These are phyloP conservation scores for Galemys pyrenaicus DNA, from an alignment of 2,113 vertebrate genomes.

Conservation along the genomic window DNA sequence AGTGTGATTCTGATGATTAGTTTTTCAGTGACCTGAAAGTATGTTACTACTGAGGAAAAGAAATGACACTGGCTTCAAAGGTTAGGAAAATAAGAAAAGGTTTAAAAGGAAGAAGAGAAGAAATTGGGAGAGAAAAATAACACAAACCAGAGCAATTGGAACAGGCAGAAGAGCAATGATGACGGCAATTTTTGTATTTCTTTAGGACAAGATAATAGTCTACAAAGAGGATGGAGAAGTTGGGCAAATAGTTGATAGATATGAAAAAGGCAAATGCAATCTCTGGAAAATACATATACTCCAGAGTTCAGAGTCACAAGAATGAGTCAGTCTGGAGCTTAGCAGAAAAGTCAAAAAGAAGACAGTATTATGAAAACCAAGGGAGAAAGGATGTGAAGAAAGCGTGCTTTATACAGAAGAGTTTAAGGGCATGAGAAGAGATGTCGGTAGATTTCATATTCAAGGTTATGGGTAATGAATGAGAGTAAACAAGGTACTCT, in stretches of 20 bases:
- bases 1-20: background rate
- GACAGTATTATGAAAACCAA: background rate
- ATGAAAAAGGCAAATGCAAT: background rate
- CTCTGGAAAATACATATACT: background rate
- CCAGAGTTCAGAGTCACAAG: constrained; percentile 3
- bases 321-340: background rate
- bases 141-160: background rate
- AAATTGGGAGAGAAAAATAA: background rate
- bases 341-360: background rate
- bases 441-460: background rate
- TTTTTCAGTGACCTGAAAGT: background rate
- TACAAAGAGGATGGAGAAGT: background rate
- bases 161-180: background rate
- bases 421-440: background rate
- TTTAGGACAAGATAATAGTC: background rate
- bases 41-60: background rate
- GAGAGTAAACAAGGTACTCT: background rate
- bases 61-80: background rate
- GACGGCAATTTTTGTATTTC: background rate
- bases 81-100: background rate
- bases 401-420: background rate
- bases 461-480: background rate
- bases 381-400: background rate
- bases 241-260: background rate
- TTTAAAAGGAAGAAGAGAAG: background rate